Evolutionary conservation across 2,113 vertebrate species (phyloP).

Genomic region (Pelecanus crispus): DNA sequence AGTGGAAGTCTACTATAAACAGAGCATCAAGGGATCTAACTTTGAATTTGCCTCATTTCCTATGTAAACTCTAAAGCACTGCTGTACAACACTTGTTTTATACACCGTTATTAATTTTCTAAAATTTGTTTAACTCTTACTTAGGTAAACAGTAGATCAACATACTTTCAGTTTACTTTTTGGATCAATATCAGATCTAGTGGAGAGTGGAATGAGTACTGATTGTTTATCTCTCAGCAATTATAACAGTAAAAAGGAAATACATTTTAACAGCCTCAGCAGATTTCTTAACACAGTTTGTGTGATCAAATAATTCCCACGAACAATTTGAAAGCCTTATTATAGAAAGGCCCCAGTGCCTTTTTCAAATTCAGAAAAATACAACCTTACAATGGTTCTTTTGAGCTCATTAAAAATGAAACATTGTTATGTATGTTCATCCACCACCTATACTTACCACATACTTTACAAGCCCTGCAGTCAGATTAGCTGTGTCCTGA

Average conservation of each 20-base stretch:
- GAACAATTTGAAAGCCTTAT: neutral
- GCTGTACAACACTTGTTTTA: neutral
- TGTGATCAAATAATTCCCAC: neutral
- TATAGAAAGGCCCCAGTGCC: neutral
- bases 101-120: neutral
- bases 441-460: neutral
- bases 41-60: neutral
- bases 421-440: neutral
- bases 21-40: neutral
- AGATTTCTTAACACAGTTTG: conserved; percentile 17
- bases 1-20: neutral
- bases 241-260: conserved; percentile 12
- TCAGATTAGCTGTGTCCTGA: neutral
- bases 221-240: conserved; percentile 31
- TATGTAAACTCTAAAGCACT: neutral
- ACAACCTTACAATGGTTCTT: neutral
- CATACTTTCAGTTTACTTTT: conserved; percentile 30
- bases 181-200: neutral
- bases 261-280: neutral
- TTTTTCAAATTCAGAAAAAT: neutral
- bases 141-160: conserved; percentile 12
- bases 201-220: conserved; percentile 10
- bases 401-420: neutral
- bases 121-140: neutral
- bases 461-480: neutral